Base-by-base conservation (phyloP, 2,797 vertebrate species). In the Pangasius mekongensis region DNA sequence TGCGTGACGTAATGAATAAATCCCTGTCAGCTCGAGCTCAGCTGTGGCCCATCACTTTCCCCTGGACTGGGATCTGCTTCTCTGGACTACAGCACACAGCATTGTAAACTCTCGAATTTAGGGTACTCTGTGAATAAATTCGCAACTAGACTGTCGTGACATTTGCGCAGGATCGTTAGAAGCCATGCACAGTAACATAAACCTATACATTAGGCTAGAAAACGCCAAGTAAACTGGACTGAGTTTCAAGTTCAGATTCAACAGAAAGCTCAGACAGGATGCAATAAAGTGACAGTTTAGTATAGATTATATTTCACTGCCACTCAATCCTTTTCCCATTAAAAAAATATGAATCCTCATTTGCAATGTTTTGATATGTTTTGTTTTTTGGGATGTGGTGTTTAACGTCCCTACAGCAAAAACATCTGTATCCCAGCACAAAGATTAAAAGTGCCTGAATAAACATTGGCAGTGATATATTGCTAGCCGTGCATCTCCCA, bases 391-490 rank as follows among this genome's bases (percentile, higher is more conserved):
- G 62, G 43, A 49, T 33, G 60, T 67, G 64, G 47, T 69, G 83
- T 84, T 84, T 67, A 84, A 67, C 43, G 82, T 47, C 39, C 39
- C 39, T 83, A 49, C 84, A 58, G 64, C 66, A 74, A 88, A 62
- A 87, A 86, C 69, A 88, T 87, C 67, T 74, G 86, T 88, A 56
- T 84, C 64, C 39, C 77, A 71, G 64, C 85, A 52, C 82, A 85
- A 71, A 84, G 54, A 81, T 82, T 81, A 78, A 88, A 66, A 77
- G 18, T 43, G 83, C 83, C 71, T 84, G 83, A 78, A 87, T 87
- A 91, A 89, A 90, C 90, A 89, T 58, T 86, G 84, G 39, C 78
- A 66, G 54, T 80, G 84, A 88, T 89, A 36, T 90, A 85, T 67
- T 87, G 86, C 87, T 88, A 89, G 85, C 83, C 86, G 88, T 87